Evolutionary conservation across 2,113 vertebrate species (phyloP).

Genomic region (Notarius quadriscutis): DNA sequence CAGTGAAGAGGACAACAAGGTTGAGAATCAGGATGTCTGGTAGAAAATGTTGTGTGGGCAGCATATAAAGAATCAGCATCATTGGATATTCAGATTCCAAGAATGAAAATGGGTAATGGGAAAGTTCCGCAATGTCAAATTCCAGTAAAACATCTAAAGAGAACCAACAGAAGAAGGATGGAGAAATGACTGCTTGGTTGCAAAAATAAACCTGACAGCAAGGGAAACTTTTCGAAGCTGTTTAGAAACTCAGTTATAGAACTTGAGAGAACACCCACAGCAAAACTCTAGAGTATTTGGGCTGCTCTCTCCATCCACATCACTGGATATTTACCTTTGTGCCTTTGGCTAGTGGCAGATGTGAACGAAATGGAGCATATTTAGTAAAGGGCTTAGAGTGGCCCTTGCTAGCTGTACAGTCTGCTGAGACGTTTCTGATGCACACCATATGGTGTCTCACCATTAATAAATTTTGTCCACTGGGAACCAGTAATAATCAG

Average conservation of each 20-base stretch:
- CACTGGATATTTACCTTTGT: constrained; percentile 2
- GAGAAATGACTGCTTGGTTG: not conserved
- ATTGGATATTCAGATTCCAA: not conserved
- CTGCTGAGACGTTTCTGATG: constrained; percentile 56
- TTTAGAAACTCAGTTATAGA: not conserved
- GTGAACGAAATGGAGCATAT: constrained; percentile 58
- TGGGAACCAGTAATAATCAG: constrained; percentile 60
- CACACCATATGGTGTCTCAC: constrained; percentile 66
- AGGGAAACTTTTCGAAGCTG: not conserved
- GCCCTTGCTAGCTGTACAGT: constrained; percentile 53
- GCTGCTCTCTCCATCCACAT: not conserved
- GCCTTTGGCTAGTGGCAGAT: constrained; percentile 51
- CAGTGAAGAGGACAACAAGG: not conserved
- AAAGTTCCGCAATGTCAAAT: constrained; percentile 6
- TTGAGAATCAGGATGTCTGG: not conserved
- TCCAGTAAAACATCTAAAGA: not conserved
- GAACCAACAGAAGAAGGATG: not conserved
- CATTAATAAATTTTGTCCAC: constrained; percentile 63
- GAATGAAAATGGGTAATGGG: constrained; percentile 1
- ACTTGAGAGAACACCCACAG: not conserved
- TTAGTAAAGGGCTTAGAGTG: constrained; percentile 56
- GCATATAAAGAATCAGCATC: not conserved
- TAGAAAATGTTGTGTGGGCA: constrained; percentile 15
- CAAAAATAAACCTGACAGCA: constrained; percentile 3
- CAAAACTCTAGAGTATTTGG: not conserved